Base-by-base conservation (phyloP, 2,113 vertebrate species). In the Emydura subglobosa region DNA sequence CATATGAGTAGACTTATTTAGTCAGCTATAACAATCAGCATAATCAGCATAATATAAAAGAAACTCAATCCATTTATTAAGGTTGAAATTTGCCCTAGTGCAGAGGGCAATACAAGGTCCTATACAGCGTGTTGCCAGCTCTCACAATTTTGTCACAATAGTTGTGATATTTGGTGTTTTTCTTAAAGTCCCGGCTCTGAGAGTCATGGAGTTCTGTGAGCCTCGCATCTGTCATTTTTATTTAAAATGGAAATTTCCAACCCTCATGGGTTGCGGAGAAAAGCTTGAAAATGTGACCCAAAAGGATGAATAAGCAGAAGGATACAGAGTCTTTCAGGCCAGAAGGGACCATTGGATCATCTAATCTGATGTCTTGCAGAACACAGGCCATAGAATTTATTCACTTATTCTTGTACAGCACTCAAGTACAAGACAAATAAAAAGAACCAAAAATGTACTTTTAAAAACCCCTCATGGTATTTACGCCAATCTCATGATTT, bases 1-100 rank as follows among this genome's bases (percentile, higher is more conserved):
- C 0, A 0, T 0, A 0, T 0, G 1, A 87, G 54, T n/a, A 0
- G 0, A 68, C 80, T 31, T 0, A 0, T 68, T 44, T 0, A 86
- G 68, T 1, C 49, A 59, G 0, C 78, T 34, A 11, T 27, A 57
- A 6, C 21, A 34, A 19, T 53, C 27, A 0, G 0, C 39, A 39
- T 39, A 85, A 51, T 0, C 47, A 31, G 19, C 19, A 68, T 22
- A 29, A 5, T 50, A 86, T 29, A 54, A 79, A 5, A 55, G 10
- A 9, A 53, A 25, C 39, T 61, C 76, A 88, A 2, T 4, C 57
- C 51, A 6, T 0, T 5, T 24, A 78, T 53, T n/a, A 31, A 25
- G 29, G 68, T n/a, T 86, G 51, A 94, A 79, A 29, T n/a, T 92
- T 2, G 0, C 61, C 61, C 24, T 51, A n/a, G 7, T 1, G 0